Base-by-base conservation (phyloP, 2,797 vertebrate genomes). In the Microctenopoma lineatum region DNA sequence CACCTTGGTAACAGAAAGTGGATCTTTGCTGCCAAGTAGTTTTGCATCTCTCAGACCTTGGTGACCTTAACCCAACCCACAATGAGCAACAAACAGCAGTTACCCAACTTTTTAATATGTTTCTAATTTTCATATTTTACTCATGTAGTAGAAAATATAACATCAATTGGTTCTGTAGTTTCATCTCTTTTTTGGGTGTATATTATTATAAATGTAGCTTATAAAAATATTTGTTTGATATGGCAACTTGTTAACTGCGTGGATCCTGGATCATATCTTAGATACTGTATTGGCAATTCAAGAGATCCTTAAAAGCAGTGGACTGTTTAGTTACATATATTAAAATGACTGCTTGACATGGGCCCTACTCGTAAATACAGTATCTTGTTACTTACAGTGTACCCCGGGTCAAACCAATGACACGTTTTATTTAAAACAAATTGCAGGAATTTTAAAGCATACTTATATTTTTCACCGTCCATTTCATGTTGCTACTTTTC, bases 1-100 rank as follows among this genome's bases (percentile, higher is more conserved):
- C 52, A 32, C 27, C 46, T 62, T 66, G 18, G 45, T 27, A 27
- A 9, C 50, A 27, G 18, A 58, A 50, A 63, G 54, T 59, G 56
- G 67, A 51, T 69, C 74, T 75, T 42, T 63, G 50, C 76, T 72
- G 63, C 48, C 38, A 46, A 27, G 39, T 79, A 66, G 34, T 66
- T 72, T 55, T 78, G 67, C 78, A 51, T 83, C 71, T 79, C 50
- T 73, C 61, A 32, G 50, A 80, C 79, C 72, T 75, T 50, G 54
- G 56, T 86, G 83, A 87, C 90, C 87, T 87, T 84, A 87, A 86
- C 73, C 79, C 44, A 61, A n/a, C 73, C 75, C 79, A 84, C 63
- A 66, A 61, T 64, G 75, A 77, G 66, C 63, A 79, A 68, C 59
- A 29, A 75, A 73, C 67, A 83, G 55, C 62, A 59, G 84, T 85